Conservation (phyloP, 2,888 invertebrate species). For the Odontothrips loti region DNA sequence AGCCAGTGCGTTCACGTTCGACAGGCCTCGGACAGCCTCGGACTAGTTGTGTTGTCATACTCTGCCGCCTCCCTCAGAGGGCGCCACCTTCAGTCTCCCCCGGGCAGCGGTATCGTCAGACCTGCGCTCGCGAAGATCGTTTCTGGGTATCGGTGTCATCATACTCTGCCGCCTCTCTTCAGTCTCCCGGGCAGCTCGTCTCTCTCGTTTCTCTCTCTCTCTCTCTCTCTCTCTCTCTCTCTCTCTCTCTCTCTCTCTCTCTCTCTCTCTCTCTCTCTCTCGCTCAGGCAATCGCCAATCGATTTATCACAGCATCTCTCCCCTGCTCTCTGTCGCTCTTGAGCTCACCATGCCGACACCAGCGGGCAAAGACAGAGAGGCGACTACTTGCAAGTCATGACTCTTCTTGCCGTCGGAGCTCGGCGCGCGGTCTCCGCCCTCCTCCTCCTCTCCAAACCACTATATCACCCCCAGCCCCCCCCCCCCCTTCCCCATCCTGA, state of each 20-base stretch:
- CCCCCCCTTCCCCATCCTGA: background rate
- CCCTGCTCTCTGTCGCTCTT: background rate
- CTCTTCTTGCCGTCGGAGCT: background rate
- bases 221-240: background rate
- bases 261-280: too few species aligned
- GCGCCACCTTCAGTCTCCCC: too few species aligned
- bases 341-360: background rate
- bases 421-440: background rate
- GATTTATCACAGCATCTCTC: background rate
- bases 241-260: background rate
- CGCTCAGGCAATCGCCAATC: background rate
- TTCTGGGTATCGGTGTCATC: conserved; percentile 5
- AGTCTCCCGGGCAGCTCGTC: too few species aligned
- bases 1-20: too few species aligned
- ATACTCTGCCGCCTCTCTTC: too few species aligned
- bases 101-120: too few species aligned
- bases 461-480: background rate
- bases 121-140: too few species aligned
- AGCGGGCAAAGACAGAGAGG: background rate
- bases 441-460: background rate
- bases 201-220: background rate
- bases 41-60: too few species aligned
- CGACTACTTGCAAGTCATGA: background rate
- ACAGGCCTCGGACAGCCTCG: too few species aligned
- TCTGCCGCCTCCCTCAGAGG: too few species aligned